A percentile compares a stretch with the other conserved stretches of the same genome.
Conservation (phyloP, 2,797 vertebrate genomes). For the Sarcoramphus papa region DNA sequence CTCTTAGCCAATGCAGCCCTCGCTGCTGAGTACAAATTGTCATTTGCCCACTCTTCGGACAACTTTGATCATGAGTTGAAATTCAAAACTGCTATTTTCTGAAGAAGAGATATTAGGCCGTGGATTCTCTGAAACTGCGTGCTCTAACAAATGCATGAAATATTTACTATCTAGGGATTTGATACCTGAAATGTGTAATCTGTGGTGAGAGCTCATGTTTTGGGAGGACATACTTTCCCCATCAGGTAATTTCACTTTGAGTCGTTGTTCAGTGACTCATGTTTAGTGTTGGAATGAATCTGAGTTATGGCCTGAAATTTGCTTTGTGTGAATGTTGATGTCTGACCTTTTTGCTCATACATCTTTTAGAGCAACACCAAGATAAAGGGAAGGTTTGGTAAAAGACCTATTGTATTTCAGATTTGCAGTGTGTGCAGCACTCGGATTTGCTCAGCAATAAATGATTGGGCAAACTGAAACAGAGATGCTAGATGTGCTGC, state of each 20-base stretch:
- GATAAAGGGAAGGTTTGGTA: background rate
- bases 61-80: background rate
- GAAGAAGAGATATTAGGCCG: background rate
- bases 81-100: background rate
- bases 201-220: background rate
- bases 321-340: background rate
- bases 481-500: background rate
- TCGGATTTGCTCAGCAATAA: background rate
- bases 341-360: background rate
- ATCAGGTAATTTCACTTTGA: background rate
- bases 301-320: background rate
- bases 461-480: background rate
- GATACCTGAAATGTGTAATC: background rate
- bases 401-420: background rate
- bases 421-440: background rate
- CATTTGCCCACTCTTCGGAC: background rate
- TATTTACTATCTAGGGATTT: background rate
- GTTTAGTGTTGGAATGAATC: background rate
- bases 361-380: background rate
- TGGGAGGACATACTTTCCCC: background rate
- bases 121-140: background rate
- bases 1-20: background rate
- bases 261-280: background rate
- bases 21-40: background rate
- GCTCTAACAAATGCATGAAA: background rate